Percentiles rank a stretch among this genome's conserved stretches.
Evolutionary conservation across 2,888 invertebrate genomes (phyloP).

Genomic region (Diaprepes abbreviatus): DNA sequence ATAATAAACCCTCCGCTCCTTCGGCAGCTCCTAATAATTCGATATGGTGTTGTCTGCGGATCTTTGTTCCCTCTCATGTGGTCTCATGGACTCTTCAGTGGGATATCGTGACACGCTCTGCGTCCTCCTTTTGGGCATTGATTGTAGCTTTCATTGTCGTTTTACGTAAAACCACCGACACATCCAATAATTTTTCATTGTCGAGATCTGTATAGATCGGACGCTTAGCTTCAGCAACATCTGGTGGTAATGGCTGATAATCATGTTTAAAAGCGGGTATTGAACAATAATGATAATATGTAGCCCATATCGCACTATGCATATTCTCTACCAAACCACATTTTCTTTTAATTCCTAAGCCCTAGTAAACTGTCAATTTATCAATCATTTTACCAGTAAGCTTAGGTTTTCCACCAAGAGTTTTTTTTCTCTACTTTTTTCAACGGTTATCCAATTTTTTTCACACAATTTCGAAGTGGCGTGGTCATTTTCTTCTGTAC

Average conservation of each 20-base stretch:
- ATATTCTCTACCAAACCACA: constrained; percentile 43
- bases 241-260: constrained; percentile 2
- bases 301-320: constrained; percentile 57
- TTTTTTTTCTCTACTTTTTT: background rate
- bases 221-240: background rate
- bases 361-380: background rate
- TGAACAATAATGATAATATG: constrained; percentile 53
- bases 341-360: background rate
- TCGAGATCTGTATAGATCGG: too few species aligned
- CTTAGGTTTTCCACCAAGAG: constrained; percentile 1
- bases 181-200: too few species aligned
- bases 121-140: too few species aligned
- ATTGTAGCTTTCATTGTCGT: too few species aligned
- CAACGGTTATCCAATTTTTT: background rate
- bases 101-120: too few species aligned
- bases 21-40: too few species aligned
- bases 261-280: constrained; percentile 19
- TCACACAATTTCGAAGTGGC: background rate
- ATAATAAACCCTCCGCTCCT: too few species aligned
- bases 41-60: too few species aligned
- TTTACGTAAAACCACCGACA: too few species aligned
- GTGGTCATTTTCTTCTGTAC: constrained; percentile 3
- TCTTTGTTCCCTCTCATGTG: too few species aligned
- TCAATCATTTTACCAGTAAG: background rate
- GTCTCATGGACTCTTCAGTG: too few species aligned